Base-by-base conservation (phyloP, 53 echinoderm and acorn worm genomes). In the Patiria pectinifera region DNA sequence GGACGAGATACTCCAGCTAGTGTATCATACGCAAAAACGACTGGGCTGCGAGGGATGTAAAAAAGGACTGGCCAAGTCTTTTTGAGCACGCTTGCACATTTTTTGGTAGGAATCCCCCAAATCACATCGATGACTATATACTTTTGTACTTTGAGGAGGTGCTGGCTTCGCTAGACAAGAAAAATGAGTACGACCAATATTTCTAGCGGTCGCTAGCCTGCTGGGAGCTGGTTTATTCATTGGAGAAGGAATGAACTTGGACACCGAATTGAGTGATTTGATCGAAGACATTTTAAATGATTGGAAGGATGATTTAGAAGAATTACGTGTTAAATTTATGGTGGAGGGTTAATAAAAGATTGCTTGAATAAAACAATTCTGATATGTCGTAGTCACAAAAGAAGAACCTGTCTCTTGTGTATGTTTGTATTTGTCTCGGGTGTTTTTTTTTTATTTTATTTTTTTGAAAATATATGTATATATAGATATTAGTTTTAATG, bases 41-140 rank as follows among this genome's bases (percentile, higher is more conserved):
- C 59, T 58, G n/a, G 82, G 59, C 53, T 91, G 91, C 76, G 91
- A 91, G 58, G 91, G 81, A 44, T 91, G 91, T 81, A 15, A 62
- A 16, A n/a, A 11, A 66, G 4, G 69, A 91, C 80, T 91, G 81
- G 82, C 21, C 80, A 0, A 81, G 81, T 44, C 91, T 80, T 45
- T n/a, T 46, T 2, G 91, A 91, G 21, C 91, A 91, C 70, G 53
- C 19, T 18, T 91, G 91, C 48, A 43, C 81, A 21, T 82, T 82
- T 21, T 82, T 76, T n/a, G n/a, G n/a, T n/a, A n/a, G n/a, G n/a
- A n/a, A n/a, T n/a, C n/a, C n/a, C n/a, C n/a, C n/a, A n/a, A n/a
- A n/a, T n/a, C n/a, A n/a, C n/a, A n/a, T n/a, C n/a, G n/a, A n/a
- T n/a, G n/a, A n/a, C n/a, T n/a, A n/a, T n/a, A n/a, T n/a, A n/a